Evolutionary conservation across 1,140 invertebrate genomes (phyloP).

Genomic region (Dendrolimus punctatus): DNA sequence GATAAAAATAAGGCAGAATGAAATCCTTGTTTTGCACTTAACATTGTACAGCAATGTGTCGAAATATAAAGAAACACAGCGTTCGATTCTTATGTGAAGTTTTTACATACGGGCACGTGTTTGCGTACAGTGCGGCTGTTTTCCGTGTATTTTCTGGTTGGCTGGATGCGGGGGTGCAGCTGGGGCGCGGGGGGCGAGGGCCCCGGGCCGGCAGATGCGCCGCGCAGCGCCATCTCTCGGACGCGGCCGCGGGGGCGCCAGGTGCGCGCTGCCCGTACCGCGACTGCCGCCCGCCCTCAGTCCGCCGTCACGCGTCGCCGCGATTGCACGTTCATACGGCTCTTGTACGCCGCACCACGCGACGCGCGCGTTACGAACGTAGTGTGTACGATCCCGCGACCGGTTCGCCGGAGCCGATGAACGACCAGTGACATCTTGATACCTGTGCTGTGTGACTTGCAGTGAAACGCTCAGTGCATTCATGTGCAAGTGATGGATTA

Average conservation of each 20-base stretch:
- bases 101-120: constrained; percentile 64
- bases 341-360: constrained; percentile 41
- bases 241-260: constrained; percentile 33
- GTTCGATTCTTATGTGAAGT: constrained; percentile 36
- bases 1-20: neutral
- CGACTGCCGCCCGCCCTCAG: constrained; percentile 59
- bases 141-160: constrained; percentile 63
- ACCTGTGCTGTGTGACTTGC: constrained; percentile 62
- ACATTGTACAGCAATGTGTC: neutral
- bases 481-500: constrained; percentile 67
- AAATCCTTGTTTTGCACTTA: neutral
- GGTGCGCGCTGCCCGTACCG: constrained; percentile 58
- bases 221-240: constrained; percentile 62
- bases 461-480: constrained; percentile 65
- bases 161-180: constrained; percentile 22
- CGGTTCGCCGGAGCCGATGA: constrained; percentile 57
- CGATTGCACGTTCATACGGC: constrained; percentile 49
- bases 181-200: constrained; percentile 21
- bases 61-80: constrained; percentile 25
- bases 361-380: constrained; percentile 65
- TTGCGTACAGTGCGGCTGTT: constrained; percentile 50
- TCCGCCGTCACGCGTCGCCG: constrained; percentile 58
- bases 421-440: constrained; percentile 60
- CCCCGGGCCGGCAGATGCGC: constrained; percentile 53
- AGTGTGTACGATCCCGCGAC: constrained; percentile 56